Evolutionary conservation across 2,888 invertebrate genomes (phyloP), one percentile per base, ranked within the genome.

Genomic region (Hyppa rectilinea): DNA sequence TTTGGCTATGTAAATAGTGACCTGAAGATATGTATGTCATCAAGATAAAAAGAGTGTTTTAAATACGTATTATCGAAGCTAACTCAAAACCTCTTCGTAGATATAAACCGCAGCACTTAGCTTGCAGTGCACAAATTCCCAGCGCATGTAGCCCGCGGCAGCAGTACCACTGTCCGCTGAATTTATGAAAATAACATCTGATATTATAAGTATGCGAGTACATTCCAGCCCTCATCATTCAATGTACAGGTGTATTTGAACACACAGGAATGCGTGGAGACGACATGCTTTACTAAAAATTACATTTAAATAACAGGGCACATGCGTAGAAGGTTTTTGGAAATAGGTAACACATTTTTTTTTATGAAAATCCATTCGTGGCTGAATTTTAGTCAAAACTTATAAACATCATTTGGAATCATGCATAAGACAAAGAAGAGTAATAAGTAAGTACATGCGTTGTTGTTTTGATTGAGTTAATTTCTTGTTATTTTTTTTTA

Each of bases 121-220:
- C 79, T 31, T 43, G 50, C 31, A 50, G 67, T 87, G 74, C 76
- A 71, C 73, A 31, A 77, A 65, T 17, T 29, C 75, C 59, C 14
- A 65, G 45, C 20, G 31, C 31, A 63, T 29, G 69, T 73, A 72
- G 85, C 86, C 84, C 73, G 86, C 83, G 88, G 88, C 89, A 78
- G 80, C 78, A 82, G 81, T 74, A 78, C 62, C 88, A 85, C 88
- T 87, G 88, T 87, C 88, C 87, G 87, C 88, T 89, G 88, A 91
- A 91, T 90, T 90, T 91, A 89, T 89, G 88, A 90, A 91, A 90
- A 90, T 90, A 89, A 87, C 86, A 83, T 89, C 87, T 76, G 85
- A 84, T 81, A 82, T 81, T 86, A 85, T 88, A 86, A 89, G 89
- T 85, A 84, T 78, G 76, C 47, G 47, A 79, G 43, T 62, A 66